These are phyloP conservation scores for Phenganax stokvisi DNA, from an alignment of 92 coral and sea anemone genomes.

Conservation along the genomic window DNA sequence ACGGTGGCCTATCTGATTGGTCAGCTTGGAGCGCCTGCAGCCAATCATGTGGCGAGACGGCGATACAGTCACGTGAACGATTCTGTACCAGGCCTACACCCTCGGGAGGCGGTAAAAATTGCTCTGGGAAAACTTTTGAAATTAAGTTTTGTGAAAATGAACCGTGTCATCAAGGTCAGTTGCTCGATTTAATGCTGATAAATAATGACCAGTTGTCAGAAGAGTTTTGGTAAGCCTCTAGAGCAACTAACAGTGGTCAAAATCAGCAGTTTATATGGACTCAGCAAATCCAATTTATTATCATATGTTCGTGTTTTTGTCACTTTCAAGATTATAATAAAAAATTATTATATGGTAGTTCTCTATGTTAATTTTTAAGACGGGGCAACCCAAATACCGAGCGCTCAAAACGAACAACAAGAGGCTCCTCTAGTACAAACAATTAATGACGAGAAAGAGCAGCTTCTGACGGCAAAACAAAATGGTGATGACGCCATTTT, in stretches of 20 bases:
- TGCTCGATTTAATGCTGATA: too few species aligned
- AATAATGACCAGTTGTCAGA: too few species aligned
- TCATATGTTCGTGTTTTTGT: too few species aligned
- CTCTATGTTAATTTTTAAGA: neutral
- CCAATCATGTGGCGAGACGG: slow-evolving; percentile 29
- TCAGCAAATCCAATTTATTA: too few species aligned
- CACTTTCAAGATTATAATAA: too few species aligned
- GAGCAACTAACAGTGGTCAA: too few species aligned
- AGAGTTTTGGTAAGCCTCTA: too few species aligned
- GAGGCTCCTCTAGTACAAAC: slow-evolving; percentile 19
- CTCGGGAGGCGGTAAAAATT: slow-evolving; percentile 24
- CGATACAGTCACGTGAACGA: slow-evolving; percentile 32
- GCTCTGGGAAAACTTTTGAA: slow-evolving; percentile 35
- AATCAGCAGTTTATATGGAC: too few species aligned
- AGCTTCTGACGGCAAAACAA: neutral
- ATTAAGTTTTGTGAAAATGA: slow-evolving; percentile 22
- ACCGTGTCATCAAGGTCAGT: slow-evolving; percentile 26
- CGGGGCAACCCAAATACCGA: neutral
- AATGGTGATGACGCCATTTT: neutral
- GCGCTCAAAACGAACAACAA: slow-evolving; percentile 12
- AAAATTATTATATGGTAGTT: neutral
- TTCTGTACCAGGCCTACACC: slow-evolving; percentile 29
- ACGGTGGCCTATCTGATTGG: slow-evolving; percentile 37
- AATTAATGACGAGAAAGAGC: slow-evolving; percentile 30
- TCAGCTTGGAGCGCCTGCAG: slow-evolving; percentile 34